These are phyloP conservation scores for Chunga burmeisteri DNA, from an alignment of 2,113 vertebrate species.

Conservation along the genomic window DNA sequence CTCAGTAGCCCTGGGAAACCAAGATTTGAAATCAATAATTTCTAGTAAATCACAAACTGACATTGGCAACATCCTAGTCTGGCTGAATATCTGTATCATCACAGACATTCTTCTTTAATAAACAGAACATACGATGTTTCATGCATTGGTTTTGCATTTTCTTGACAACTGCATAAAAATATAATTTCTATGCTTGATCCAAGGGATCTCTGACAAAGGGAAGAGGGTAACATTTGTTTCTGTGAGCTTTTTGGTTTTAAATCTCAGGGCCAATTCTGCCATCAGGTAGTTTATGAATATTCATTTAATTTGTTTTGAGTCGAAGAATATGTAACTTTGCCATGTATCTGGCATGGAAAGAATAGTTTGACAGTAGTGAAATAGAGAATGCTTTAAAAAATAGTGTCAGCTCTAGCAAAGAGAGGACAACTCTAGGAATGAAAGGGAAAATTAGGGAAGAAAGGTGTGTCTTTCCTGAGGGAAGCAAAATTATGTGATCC, in stretches of 20 bases:
- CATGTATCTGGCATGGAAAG: constrained; percentile 22
- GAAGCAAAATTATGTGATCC: not conserved
- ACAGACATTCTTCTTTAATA: constrained; percentile 44
- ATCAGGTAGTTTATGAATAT: constrained; percentile 53
- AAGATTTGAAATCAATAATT: constrained; percentile 73
- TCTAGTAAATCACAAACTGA: constrained; percentile 69
- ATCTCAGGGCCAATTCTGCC: constrained; percentile 48
- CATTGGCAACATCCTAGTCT: constrained; percentile 49
- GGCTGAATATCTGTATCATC: constrained; percentile 65
- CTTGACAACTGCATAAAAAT: constrained; percentile 41
- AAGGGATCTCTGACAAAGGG: constrained; percentile 21
- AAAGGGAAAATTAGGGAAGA: not conserved
- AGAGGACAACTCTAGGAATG: not conserved
- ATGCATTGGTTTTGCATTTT: constrained; percentile 32
- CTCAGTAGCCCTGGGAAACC: constrained; percentile 71
- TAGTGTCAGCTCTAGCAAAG: not conserved
- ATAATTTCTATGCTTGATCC: constrained; percentile 13
- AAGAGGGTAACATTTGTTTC: constrained; percentile 41
- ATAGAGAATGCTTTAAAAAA: constrained; percentile 4
- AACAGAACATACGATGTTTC: constrained; percentile 19
- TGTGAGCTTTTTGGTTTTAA: constrained; percentile 22
- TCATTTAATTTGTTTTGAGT: constrained; percentile 44
- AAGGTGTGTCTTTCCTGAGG: not conserved
- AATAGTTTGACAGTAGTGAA: constrained; percentile 48
- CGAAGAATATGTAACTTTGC: constrained; percentile 22